Conservation (phyloP, 2,888 invertebrate species). For the Xanthorhoe spadicearia region DNA sequence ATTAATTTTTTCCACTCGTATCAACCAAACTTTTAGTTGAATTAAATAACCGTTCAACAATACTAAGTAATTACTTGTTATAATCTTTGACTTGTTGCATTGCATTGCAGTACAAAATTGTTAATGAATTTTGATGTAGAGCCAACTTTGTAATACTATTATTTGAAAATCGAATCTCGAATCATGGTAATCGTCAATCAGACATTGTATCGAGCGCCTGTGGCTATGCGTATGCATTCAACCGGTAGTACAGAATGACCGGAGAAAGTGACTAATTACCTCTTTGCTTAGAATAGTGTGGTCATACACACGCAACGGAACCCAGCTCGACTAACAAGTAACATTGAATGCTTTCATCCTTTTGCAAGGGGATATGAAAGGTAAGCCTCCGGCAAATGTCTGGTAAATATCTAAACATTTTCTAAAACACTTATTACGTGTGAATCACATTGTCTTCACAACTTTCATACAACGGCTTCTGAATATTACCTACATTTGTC, state of each 20-base stretch:
- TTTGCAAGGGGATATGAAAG: slow-evolving; percentile 37
- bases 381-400: slow-evolving; percentile 9
- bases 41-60: too few species aligned
- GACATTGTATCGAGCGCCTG: slow-evolving; percentile 26
- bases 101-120: too few species aligned
- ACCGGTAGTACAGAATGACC: slow-evolving; percentile 49
- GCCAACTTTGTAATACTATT: background rate
- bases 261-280: slow-evolving; percentile 68
- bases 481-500: background rate
- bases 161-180: too few species aligned
- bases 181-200: slow-evolving; percentile 21
- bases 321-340: slow-evolving; percentile 46
- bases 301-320: slow-evolving; percentile 57
- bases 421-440: slow-evolving; percentile 2
- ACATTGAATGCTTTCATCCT: slow-evolving; percentile 56
- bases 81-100: too few species aligned
- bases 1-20: too few species aligned
- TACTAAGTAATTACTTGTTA: background rate
- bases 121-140: background rate
- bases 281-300: slow-evolving; percentile 56
- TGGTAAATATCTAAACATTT: slow-evolving; percentile 1
- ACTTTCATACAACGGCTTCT: slow-evolving; percentile 1
- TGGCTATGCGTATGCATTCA: slow-evolving; percentile 40
- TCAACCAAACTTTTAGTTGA: too few species aligned
- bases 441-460: background rate